Conservation (phyloP, 2,888 invertebrate genomes). For the Tiliacea aurago region DNA sequence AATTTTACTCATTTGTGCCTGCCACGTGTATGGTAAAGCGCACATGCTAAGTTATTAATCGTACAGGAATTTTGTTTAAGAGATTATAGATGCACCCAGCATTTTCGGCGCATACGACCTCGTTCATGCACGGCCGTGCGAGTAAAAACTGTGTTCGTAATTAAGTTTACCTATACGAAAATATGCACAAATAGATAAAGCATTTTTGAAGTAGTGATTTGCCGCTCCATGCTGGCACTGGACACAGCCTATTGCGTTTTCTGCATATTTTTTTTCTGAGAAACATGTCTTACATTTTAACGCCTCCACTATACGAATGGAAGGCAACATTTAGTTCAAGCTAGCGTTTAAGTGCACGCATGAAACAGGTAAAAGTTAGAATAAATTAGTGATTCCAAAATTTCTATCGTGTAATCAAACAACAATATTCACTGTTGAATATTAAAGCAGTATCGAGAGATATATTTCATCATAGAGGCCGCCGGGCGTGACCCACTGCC, state of each 20-base stretch:
- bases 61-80: background rate
- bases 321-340: background rate
- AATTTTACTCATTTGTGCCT: background rate
- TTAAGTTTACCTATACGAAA: background rate
- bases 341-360: no score
- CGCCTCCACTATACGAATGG: background rate
- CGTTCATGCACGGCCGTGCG: no score
- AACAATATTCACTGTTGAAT: background rate
- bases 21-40: background rate
- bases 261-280: background rate
- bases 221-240: background rate
- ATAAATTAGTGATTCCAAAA: conserved; percentile 1
- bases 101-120: background rate
- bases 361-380: background rate
- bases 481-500: conserved; percentile 42
- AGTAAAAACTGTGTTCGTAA: background rate
- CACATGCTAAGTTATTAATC: background rate
- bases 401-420: background rate
- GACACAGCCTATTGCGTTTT: background rate
- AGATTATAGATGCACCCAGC: background rate
- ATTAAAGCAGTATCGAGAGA: background rate
- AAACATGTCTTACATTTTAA: background rate
- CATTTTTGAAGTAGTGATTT: background rate
- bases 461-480: background rate
- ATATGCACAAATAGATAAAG: background rate